These are phyloP conservation scores for Rhysida immarginata DNA, from an alignment of 1,140 invertebrate genomes.

Conservation along the genomic window DNA sequence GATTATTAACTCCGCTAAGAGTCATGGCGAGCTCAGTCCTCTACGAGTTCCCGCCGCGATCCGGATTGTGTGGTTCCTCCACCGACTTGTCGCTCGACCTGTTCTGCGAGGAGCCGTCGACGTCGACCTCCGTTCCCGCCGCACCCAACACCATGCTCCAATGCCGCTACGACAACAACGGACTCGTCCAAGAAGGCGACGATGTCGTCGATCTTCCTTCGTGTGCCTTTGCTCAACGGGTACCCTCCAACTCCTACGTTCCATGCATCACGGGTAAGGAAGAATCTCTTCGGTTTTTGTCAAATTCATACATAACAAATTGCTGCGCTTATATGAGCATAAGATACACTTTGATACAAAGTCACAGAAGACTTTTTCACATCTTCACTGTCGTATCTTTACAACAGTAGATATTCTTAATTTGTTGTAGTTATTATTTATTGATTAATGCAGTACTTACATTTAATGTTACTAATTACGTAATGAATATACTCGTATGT, in stretches of 20 bases:
- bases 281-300: not conserved
- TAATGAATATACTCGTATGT: too few relatives aligned
- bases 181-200: not conserved
- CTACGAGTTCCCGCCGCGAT: not conserved
- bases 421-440: too few relatives aligned
- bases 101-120: not conserved
- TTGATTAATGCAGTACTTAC: too few relatives aligned
- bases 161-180: not conserved
- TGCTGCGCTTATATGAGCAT: not conserved
- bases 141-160: not conserved
- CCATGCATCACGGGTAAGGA: not conserved
- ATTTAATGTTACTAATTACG: too few relatives aligned
- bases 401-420: too few relatives aligned
- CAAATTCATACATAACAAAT: not conserved
- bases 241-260: not conserved
- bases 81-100: not conserved
- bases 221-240: slow-evolving; percentile 9
- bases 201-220: slow-evolving; percentile 10
- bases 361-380: too few relatives aligned
- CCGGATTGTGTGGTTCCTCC: not conserved
- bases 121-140: not conserved
- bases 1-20: not conserved
- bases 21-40: not conserved
- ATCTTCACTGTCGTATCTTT: too few relatives aligned
- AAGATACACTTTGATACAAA: too few relatives aligned